Evolutionary conservation across 1,140 invertebrate genomes (phyloP).

Genomic region (Mesaphorura yosii): DNA sequence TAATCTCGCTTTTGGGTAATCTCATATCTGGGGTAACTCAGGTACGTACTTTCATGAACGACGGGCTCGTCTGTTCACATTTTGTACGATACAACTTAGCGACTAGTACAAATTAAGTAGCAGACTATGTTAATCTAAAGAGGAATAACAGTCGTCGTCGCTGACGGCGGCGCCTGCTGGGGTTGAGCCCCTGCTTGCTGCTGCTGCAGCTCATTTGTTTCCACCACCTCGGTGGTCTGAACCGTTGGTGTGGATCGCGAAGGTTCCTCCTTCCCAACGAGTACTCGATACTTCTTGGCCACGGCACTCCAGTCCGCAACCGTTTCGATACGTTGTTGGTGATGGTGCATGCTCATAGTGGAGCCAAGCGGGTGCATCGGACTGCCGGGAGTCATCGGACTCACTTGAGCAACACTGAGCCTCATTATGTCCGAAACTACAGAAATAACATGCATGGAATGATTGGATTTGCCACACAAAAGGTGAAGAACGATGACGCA

Average conservation of each 20-base stretch:
- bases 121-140: too few relatives aligned
- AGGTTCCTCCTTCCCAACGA: constrained; percentile 52
- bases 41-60: too few relatives aligned
- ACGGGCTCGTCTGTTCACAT: too few relatives aligned
- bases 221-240: too few relatives aligned
- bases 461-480: background rate
- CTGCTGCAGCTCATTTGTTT: too few relatives aligned
- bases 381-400: constrained; percentile 41
- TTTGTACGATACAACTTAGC: too few relatives aligned
- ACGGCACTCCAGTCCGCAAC: constrained; percentile 84
- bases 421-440: constrained; percentile 27
- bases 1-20: too few relatives aligned
- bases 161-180: too few relatives aligned
- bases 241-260: background rate
- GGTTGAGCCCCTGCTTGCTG: too few relatives aligned
- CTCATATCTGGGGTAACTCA: too few relatives aligned
- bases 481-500: background rate
- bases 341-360: constrained; percentile 61
- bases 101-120: too few relatives aligned
- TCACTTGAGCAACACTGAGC: constrained; percentile 26
- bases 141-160: too few relatives aligned
- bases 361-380: constrained; percentile 53
- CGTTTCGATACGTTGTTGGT: constrained; percentile 60
- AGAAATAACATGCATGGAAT: background rate
- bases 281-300: constrained; percentile 71